phyloP scores from a whole-genome alignment of 1,140 invertebrate species.

The Oryctes rhinoceros region DNA sequence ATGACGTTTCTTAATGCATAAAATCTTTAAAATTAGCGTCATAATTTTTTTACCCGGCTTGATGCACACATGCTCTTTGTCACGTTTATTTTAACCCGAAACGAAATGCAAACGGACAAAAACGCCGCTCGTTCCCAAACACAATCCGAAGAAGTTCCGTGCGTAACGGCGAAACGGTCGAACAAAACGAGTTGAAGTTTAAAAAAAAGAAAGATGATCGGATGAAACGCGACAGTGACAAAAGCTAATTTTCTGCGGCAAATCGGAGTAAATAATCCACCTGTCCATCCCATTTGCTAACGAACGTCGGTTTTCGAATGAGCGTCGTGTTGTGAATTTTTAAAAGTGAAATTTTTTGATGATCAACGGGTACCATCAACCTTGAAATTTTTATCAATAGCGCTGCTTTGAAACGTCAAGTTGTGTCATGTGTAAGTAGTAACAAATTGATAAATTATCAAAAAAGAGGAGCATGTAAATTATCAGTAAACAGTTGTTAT shows the following conservation, averaged over 20 bases:
- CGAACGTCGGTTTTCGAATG: background rate
- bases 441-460: background rate
- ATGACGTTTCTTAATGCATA: background rate
- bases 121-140: background rate
- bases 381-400: slow-evolving; percentile 40
- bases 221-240: slow-evolving; percentile 4
- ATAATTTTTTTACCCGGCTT: background rate
- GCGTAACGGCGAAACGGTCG: background rate
- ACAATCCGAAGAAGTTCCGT: background rate
- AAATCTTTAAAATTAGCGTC: slow-evolving; percentile 21
- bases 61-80: slow-evolving; percentile 24
- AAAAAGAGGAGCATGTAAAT: slow-evolving; percentile 31
- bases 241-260: background rate
- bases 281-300: background rate
- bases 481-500: slow-evolving; percentile 32
- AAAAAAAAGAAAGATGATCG: background rate
- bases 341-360: slow-evolving; percentile 27
- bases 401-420: slow-evolving; percentile 33
- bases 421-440: slow-evolving; percentile 40
- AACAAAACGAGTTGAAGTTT: background rate
- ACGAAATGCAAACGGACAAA: background rate
- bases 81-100: slow-evolving; percentile 33
- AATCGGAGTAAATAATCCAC: background rate
- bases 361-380: background rate
- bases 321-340: slow-evolving; percentile 9